Percentiles rank a stretch among this genome's conserved stretches.
Evolutionary conservation across 2,113 vertebrate genomes (phyloP).

Genomic region (Anseranas semipalmata): DNA sequence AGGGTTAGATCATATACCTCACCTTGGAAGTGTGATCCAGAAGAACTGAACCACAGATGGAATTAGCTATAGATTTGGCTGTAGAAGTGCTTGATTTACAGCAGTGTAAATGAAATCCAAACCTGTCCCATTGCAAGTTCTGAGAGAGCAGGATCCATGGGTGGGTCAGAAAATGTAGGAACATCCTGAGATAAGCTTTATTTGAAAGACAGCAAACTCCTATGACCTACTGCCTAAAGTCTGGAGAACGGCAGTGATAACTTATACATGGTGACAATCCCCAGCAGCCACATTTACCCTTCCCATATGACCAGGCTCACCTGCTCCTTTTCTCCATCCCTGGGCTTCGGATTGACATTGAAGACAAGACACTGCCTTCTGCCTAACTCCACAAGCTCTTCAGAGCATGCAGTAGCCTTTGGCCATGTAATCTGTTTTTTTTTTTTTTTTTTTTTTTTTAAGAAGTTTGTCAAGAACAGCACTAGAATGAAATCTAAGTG

Average conservation of each 20-base stretch:
- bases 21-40: background rate
- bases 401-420: background rate
- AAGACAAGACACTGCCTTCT: background rate
- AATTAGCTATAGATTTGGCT: background rate
- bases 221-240: background rate
- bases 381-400: background rate
- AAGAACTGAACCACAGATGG: background rate
- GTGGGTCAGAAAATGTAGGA: background rate
- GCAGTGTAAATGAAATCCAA: background rate
- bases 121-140: accelerated
- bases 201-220: background rate
- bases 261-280: background rate
- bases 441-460: background rate
- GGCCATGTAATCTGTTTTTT: background rate
- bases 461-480: background rate
- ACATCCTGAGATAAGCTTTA: background rate
- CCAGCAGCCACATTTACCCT: background rate
- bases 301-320: background rate
- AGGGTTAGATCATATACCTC: background rate
- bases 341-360: background rate
- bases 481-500: background rate
- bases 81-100: background rate
- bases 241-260: background rate
- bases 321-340: background rate
- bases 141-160: background rate